Conservation (phyloP, 2,113 vertebrate species). For the Anhinga anhinga region DNA sequence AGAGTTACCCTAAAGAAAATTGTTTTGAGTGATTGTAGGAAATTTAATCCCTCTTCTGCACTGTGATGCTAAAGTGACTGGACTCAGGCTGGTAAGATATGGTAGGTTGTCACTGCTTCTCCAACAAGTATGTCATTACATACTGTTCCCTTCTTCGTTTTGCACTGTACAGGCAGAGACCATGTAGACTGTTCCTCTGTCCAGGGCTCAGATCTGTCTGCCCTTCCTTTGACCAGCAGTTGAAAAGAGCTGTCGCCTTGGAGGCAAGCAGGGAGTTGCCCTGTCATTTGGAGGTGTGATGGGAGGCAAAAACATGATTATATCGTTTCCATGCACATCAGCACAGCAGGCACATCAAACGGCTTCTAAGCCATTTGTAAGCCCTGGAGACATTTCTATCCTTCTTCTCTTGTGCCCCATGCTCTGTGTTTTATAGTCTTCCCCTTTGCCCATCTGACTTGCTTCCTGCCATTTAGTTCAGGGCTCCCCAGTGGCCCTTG, state of each 20-base stretch:
- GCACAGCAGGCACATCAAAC: background rate
- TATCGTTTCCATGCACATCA: background rate
- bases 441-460: background rate
- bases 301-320: background rate
- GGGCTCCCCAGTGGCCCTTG: background rate
- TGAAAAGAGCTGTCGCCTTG: background rate
- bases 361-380: background rate
- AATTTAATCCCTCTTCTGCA: background rate
- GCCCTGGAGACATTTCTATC: rapidly evolving
- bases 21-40: background rate
- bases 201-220: background rate
- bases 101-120: background rate
- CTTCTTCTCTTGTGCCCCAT: background rate
- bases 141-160: background rate
- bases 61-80: background rate
- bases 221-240: background rate
- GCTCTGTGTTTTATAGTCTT: background rate
- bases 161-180: background rate
- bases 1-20: background rate
- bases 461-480: background rate
- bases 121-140: background rate
- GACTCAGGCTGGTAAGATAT: background rate
- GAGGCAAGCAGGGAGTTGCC: background rate
- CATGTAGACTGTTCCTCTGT: background rate
- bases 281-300: background rate